These are phyloP conservation scores for Loripinus fragilis DNA, from an alignment of 2,888 invertebrate genomes.

Conservation along the genomic window DNA sequence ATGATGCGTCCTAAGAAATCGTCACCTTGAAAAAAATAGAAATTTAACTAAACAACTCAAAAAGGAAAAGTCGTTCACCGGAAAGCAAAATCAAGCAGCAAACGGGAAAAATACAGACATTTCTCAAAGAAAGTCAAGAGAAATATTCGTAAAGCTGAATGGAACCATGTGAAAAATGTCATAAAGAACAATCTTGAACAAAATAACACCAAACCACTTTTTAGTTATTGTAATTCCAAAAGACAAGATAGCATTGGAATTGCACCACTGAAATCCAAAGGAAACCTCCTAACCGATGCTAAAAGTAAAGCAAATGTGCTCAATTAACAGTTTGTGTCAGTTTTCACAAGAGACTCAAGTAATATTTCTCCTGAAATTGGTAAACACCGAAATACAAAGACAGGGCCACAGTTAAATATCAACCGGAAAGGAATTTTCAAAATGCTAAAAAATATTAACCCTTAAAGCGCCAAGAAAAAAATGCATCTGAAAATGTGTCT, in stretches of 20 bases:
- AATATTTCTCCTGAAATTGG: no score
- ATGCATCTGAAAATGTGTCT: no score
- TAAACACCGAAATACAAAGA: no score
- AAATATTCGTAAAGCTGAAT: slow-evolving; percentile 37
- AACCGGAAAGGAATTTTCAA: no score
- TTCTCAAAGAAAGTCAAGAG: slow-evolving; percentile 28
- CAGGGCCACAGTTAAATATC: no score
- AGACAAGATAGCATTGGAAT: slow-evolving; percentile 38
- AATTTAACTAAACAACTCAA: slow-evolving; percentile 25
- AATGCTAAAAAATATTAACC: no score
- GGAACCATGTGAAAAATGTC: slow-evolving; percentile 40
- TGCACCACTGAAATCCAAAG: slow-evolving; percentile 21
- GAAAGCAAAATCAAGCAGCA: slow-evolving; percentile 34
- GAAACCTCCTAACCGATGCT: slow-evolving; percentile 32
- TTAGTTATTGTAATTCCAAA: slow-evolving; percentile 33
- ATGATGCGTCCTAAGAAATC: slow-evolving; percentile 18
- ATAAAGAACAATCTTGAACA: slow-evolving; percentile 36
- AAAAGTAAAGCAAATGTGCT: slow-evolving; percentile 36
- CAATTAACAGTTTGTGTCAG: slow-evolving; percentile 36
- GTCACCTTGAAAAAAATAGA: no score
- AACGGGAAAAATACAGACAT: slow-evolving; percentile 29
- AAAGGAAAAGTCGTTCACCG: slow-evolving; percentile 35
- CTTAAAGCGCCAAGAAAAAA: no score
- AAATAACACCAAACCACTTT: slow-evolving; percentile 36
- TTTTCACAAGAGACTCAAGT: slow-evolving; percentile 25